phyloP scores from a whole-genome alignment of 1,140 invertebrate species.

The Triops cancriformis region DNA sequence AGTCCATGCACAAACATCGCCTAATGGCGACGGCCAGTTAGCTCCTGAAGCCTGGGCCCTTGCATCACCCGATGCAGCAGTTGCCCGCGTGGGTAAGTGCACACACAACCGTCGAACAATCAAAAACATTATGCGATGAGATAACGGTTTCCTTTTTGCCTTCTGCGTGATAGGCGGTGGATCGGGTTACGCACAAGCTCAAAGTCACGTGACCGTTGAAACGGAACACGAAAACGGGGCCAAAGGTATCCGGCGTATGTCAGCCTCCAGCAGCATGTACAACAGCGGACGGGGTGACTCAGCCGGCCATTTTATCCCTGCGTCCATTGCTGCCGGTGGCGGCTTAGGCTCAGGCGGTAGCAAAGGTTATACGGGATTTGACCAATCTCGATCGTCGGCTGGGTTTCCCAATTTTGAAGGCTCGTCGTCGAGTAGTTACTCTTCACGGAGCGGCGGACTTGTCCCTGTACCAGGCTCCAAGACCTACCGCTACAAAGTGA shows the following conservation, averaged over 20 bases:
- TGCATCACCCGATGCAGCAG: slow-evolving; percentile 19
- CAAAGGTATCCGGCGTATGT: slow-evolving; percentile 18
- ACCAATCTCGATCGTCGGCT: not conserved
- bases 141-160: not conserved
- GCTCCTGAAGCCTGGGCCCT: slow-evolving; percentile 18
- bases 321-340: not conserved
- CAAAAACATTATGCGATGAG: not conserved
- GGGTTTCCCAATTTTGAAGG: not conserved
- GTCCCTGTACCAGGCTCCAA: not conserved
- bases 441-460: not conserved
- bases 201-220: slow-evolving; percentile 20
- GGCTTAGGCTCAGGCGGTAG: not conserved
- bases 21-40: not conserved
- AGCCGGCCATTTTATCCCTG: not conserved
- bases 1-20: slow-evolving; percentile 20
- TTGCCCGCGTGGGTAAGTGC: slow-evolving; percentile 17
- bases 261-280: slow-evolving; percentile 16
- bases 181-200: slow-evolving; percentile 24
- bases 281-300: not conserved
- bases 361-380: not conserved
- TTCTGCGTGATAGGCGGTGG: not conserved
- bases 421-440: not conserved
- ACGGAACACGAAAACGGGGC: slow-evolving; percentile 17
- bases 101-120: not conserved
- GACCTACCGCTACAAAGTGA: slow-evolving; percentile 24